Base-by-base conservation (phyloP, 2,888 invertebrate species). In the Euplexia lucipara region DNA sequence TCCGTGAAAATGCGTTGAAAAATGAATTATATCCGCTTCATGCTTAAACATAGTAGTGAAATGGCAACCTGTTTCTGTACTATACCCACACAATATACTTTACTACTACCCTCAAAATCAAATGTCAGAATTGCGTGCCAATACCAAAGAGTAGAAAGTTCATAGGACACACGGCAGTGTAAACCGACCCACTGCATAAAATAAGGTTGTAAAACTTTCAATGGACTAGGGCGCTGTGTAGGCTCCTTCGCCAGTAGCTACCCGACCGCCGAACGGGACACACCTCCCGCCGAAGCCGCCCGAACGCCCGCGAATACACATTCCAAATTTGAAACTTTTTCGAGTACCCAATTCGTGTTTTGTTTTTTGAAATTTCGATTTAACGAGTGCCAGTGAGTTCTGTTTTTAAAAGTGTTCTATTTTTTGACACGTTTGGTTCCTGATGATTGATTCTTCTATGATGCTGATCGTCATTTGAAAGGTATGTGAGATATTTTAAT, bases 261-360 rank as follows among this genome's bases (percentile, higher is more conserved):
- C 58, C 75, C 78, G 70, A 70, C 78, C 70, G 63, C 56, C 67
- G 65, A 26, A 45, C 65, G 78, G 78, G 68, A 68, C 65, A 56
- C 63, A 66, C 60, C 65, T 48, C 47, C 49, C 42, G 20, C 45
- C 52, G 44, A 74, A 45, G 34, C 49, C 53, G 6, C 41, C 52
- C 59, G 72, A 57, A 67, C 30, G 63, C 37, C 61, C 53, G 45
- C 62, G 71, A 60, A 39, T 35, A 63, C 64, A 62, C 44, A 69
- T 45, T 63, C 35, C 53, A 54, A 7, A 57, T 68, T 61, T 30
- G 9, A 58, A 81, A 81, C 75, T 79, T 81, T 79, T 58, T 18
- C 53, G 62, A 66, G 45, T 44, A 42, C 39, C 30, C 20, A 0
- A 68, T 47, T 47, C 10, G 48, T 57, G 53, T 64, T 70, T 48